A percentile compares a stretch with the other conserved stretches of the same genome.
phyloP scores from a whole-genome alignment of 2,113 vertebrate species.

The Syngnathus typhle region DNA sequence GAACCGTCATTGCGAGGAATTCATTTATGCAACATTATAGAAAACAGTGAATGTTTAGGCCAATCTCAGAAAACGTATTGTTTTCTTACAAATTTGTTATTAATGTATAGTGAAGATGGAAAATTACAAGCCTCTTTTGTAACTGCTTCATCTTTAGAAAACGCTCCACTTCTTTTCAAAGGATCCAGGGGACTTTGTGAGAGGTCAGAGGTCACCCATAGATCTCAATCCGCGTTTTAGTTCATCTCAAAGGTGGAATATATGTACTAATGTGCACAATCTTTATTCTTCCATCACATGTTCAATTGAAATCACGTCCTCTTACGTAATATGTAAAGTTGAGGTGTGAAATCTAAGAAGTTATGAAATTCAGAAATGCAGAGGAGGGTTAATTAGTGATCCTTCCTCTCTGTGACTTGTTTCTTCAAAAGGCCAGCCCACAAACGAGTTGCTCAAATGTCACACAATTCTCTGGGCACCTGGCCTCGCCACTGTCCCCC shows the following conservation, averaged over 20 bases:
- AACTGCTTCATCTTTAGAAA: neutral
- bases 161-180: neutral
- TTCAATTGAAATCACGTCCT: slow-evolving; percentile 41
- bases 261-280: no score
- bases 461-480: slow-evolving; percentile 56
- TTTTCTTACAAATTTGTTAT: neutral
- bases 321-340: slow-evolving; percentile 48
- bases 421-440: slow-evolving; percentile 67
- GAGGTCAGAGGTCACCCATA: no score
- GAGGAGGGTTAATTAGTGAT: slow-evolving; percentile 61
- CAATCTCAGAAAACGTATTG: neutral
- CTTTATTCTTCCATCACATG: slow-evolving; percentile 1
- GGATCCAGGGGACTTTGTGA: no score
- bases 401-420: slow-evolving; percentile 46
- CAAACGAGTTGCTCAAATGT: slow-evolving; percentile 61
- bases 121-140: neutral
- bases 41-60: neutral
- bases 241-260: neutral
- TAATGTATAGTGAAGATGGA: neutral
- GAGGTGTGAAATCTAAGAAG: slow-evolving; percentile 51
- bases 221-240: neutral
- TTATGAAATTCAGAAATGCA: slow-evolving; percentile 45
- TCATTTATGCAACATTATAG: neutral
- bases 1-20: no score
- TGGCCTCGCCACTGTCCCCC: slow-evolving; percentile 33